Conservation (phyloP, 2,113 vertebrate species). For the Heterotilapia buettikoferi region DNA sequence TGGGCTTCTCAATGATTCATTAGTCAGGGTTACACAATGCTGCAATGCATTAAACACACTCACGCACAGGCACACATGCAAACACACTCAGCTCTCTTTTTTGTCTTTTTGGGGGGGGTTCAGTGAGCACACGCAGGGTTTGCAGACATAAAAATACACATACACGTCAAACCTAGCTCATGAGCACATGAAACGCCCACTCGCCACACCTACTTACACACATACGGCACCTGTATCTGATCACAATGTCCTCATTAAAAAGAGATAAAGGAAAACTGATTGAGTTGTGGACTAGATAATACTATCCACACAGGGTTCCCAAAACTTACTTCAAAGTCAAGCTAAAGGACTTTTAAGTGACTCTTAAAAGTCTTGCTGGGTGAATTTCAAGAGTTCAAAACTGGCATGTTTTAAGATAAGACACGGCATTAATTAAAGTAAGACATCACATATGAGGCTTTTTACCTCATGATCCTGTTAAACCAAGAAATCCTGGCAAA, state of each 20-base stretch:
- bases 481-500: background rate
- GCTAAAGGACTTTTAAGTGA: background rate
- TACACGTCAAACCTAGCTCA: background rate
- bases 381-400: background rate
- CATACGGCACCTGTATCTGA: background rate
- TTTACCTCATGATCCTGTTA: background rate
- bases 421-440: slow-evolving; percentile 1
- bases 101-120: background rate
- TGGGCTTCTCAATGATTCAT: slow-evolving; percentile 76
- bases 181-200: background rate
- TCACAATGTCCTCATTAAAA: slow-evolving; percentile 53
- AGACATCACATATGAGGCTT: background rate
- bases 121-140: background rate
- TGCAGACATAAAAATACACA: background rate
- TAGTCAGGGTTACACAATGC: slow-evolving; percentile 65
- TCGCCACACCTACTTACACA: background rate
- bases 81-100: background rate
- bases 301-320: background rate
- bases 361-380: background rate
- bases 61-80: background rate
- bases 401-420: background rate
- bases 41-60: slow-evolving; percentile 43
- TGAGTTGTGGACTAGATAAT: background rate
- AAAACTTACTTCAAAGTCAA: slow-evolving; percentile 16
- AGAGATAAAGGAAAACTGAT: slow-evolving; percentile 43